Evolutionary conservation across 2,113 vertebrate species (phyloP).

Genomic region (Colaptes auratus): DNA sequence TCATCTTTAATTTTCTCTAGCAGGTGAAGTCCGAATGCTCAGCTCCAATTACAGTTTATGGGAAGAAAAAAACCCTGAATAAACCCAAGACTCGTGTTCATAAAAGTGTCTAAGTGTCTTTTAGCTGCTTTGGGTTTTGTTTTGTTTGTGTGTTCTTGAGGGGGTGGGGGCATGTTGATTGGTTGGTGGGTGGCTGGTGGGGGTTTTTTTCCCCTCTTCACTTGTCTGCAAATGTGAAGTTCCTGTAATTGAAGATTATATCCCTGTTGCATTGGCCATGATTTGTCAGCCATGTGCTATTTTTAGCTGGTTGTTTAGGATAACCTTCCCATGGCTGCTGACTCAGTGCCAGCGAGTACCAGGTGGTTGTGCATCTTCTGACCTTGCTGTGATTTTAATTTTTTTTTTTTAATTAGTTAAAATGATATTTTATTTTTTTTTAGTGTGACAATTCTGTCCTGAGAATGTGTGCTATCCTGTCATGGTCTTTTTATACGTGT

Average conservation of each 20-base stretch:
- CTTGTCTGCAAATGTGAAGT: background rate
- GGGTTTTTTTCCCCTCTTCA: background rate
- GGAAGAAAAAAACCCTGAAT: background rate
- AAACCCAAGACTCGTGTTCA: background rate
- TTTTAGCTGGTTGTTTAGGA: slow-evolving; percentile 44
- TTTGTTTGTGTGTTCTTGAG: background rate
- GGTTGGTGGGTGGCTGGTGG: no score
- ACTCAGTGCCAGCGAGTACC: slow-evolving; percentile 5
- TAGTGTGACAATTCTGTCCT: background rate
- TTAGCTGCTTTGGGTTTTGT: background rate
- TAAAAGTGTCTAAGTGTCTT: background rate
- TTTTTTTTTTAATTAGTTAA: background rate
- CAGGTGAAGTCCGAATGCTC: background rate
- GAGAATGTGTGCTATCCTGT: background rate
- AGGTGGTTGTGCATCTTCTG: slow-evolving; percentile 24
- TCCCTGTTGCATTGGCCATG: background rate
- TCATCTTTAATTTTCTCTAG: background rate
- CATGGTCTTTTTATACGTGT: background rate
- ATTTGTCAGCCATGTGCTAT: background rate
- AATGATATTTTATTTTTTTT: background rate
- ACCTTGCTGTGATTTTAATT: background rate
- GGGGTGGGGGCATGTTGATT: no score
- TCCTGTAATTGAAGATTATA: background rate
- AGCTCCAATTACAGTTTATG: background rate
- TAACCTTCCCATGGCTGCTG: slow-evolving; percentile 53